Percentiles rank a stretch among this genome's conserved stretches.
Conservation (phyloP, 2,113 vertebrate genomes). For the Holacanthus passer region DNA sequence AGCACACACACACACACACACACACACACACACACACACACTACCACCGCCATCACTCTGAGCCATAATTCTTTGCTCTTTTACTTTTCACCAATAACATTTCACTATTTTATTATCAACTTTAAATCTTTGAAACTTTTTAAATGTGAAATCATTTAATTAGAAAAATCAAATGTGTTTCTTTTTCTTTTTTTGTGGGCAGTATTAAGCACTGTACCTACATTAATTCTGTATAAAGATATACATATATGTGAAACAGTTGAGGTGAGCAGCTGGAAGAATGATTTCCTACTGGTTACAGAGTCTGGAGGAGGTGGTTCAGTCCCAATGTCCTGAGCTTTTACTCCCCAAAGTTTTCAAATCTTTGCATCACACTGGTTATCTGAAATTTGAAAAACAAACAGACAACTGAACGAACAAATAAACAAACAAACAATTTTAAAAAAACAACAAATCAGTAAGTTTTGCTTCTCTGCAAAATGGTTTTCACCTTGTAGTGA, state of each 20-base stretch:
- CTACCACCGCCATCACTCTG: constrained; percentile 74
- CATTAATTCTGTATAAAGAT: constrained; percentile 80
- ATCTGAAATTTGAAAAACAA: background rate
- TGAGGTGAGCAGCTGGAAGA: constrained; percentile 71
- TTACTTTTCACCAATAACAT: constrained; percentile 78
- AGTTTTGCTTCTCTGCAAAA: background rate
- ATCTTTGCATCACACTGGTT: background rate
- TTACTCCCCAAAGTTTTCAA: background rate
- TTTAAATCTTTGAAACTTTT: constrained; percentile 79
- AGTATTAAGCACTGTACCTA: constrained; percentile 76
- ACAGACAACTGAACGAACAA: too few species aligned
- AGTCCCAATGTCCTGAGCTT: constrained; percentile 49
- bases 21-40: background rate
- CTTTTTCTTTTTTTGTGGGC: constrained; percentile 50
- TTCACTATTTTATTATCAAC: constrained; percentile 88
- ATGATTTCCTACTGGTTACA: constrained; percentile 61
- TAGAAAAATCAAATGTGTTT: constrained; percentile 71
- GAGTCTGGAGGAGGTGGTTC: constrained; percentile 61
- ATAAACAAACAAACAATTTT: background rate
- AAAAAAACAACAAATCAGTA: background rate
- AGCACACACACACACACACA: constrained; percentile 38
- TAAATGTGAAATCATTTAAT: constrained; percentile 83
- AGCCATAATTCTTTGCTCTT: constrained; percentile 79
- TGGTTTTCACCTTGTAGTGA: background rate
- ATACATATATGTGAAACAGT: constrained; percentile 82